Evolutionary conservation across 1,140 invertebrate genomes (phyloP), one percentile per base, ranked within the genome.

Genomic region (Lasioglossum baleicum): DNA sequence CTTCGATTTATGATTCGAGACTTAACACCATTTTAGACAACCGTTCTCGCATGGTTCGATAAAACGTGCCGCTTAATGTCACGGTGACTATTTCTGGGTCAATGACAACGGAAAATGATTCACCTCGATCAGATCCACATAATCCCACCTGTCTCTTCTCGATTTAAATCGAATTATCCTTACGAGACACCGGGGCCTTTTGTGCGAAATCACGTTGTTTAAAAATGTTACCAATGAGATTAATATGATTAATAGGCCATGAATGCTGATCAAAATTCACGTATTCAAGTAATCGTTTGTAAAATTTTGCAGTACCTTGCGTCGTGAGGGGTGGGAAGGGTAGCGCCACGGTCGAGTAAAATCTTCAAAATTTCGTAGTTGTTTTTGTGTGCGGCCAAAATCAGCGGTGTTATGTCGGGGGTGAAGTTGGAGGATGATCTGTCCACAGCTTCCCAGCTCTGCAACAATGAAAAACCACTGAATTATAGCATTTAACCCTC

Each of bases 351-450:
- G 92, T 98, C 97, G 78, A 98, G 92, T 7, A 98, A 94, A 51
- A 98, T 95, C 92, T 98, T 98, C 1, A 98, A 93, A 83, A 98
- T 98, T 93, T 98, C 97, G 89, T 98, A 98, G 93, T 98, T 97
- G 92, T 98, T 98, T 91, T 96, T 96, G 91, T 98, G 97, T 44
- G 97, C 97, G 44, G 97, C 97, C 40, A 98, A 93, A 86, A 98
- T 97, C 15, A 98, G 91, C 2, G 97, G 97, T 7, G 97, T 98
- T 87, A 98, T 98, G 89, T 98, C 97, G 1, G 96, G 94, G 0
- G 97, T 98, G 92, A 98, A 98, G 22, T 96, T 97, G 0, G 97
- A 97, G 31, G 96, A 95, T 11, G 96, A 95, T 58, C 95, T 92
- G 85, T 98, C 96, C 17, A 97, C 95, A 3, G 95, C 95, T 92